These are phyloP conservation scores for Manacus vitellinus DNA, from an alignment of 2,113 vertebrate species.

Conservation along the genomic window DNA sequence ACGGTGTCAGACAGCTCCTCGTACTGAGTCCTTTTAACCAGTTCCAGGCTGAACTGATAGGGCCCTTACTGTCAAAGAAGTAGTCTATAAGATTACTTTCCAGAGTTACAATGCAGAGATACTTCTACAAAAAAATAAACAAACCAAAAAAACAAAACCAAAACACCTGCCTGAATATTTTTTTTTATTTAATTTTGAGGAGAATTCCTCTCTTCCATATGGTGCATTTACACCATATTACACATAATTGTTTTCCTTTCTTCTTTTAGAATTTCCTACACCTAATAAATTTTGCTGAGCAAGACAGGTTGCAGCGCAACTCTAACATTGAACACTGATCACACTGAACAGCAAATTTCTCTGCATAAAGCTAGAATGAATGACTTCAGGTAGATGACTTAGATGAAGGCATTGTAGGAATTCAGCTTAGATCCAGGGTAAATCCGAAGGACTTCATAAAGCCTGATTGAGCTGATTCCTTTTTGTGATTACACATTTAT, in stretches of 20 bases:
- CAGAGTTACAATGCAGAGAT: neutral
- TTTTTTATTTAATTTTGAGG: neutral
- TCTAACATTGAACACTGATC: neutral
- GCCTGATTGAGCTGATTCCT: neutral
- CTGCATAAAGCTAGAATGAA: neutral
- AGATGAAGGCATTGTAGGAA: neutral
- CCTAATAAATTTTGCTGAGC: neutral
- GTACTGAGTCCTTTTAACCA: neutral
- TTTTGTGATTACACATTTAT: neutral
- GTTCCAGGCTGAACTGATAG: neutral
- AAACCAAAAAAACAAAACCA: too few species aligned
- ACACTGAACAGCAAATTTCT: neutral
- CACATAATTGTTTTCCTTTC: neutral
- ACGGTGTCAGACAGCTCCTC: neutral
- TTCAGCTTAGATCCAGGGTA: neutral
- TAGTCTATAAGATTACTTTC: neutral
- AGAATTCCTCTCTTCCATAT: neutral
- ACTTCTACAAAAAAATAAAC: neutral
- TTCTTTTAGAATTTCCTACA: neutral
- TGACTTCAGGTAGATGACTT: neutral
- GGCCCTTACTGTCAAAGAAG: neutral
- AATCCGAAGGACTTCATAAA: neutral
- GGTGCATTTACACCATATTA: neutral
- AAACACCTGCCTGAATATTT: rapidly evolving
- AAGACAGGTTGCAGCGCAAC: neutral